These are phyloP conservation scores for Carcina quercana DNA, from an alignment of 2,888 invertebrate genomes.

Conservation along the genomic window DNA sequence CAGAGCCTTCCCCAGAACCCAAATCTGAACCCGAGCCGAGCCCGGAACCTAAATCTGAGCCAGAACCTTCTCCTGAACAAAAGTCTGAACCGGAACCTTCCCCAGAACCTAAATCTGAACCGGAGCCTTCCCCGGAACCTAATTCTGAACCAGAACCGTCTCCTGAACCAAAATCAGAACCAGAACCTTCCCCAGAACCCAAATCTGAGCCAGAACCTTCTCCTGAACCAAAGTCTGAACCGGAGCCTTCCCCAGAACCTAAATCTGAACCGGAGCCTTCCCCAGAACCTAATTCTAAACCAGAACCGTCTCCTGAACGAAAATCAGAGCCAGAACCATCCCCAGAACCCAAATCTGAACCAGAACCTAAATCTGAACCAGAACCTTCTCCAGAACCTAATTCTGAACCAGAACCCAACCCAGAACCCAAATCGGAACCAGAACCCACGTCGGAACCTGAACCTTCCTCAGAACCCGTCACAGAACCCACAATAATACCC, in stretches of 20 bases:
- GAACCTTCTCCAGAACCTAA: conserved; percentile 32
- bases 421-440: conserved; percentile 48
- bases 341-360: conserved; percentile 46
- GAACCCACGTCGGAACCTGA: conserved; percentile 40
- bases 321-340: conserved; percentile 29
- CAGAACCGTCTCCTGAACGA: conserved; percentile 43
- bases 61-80: conserved; percentile 39
- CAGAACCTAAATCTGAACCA: conserved; percentile 39
- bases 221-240: conserved; percentile 44
- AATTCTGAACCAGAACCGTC: conserved; percentile 57
- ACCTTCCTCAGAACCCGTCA: conserved; percentile 28
- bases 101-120: conserved; percentile 41
- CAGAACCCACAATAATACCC: conserved; percentile 36
- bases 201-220: conserved; percentile 50
- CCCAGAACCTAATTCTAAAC: conserved; percentile 49
- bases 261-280: conserved; percentile 53
- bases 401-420: conserved; percentile 32
- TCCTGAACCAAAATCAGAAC: conserved; percentile 51
- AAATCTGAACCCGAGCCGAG: conserved; percentile 32
- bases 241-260: conserved; percentile 37
- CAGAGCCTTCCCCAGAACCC: conserved; percentile 32
- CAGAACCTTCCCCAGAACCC: conserved; percentile 49
- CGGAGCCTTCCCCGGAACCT: conserved; percentile 50
- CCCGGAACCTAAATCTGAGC: conserved; percentile 26
- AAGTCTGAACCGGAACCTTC: conserved; percentile 51